Percentiles rank a stretch among this genome's conserved stretches.
phyloP scores from a whole-genome alignment of 2,797 vertebrate species.

The Moxostoma hubbsi region DNA sequence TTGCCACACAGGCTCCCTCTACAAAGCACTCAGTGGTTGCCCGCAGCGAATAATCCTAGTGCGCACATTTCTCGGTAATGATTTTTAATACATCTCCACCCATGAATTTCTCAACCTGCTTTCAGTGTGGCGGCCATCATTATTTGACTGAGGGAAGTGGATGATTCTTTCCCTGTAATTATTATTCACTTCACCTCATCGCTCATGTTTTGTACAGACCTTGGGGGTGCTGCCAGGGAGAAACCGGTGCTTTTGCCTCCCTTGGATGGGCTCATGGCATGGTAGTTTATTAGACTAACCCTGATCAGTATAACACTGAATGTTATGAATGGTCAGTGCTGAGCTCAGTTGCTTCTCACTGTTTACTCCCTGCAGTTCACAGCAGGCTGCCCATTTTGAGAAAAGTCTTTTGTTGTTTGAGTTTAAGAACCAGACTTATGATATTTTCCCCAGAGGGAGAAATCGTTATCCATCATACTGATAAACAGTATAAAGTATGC shows the following conservation, averaged over 20 bases:
- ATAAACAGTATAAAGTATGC: slow-evolving; percentile 4
- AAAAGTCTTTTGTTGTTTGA: slow-evolving; percentile 23
- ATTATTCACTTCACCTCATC: slow-evolving; percentile 3
- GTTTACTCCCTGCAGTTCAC: slow-evolving; percentile 39
- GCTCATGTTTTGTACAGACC: background rate
- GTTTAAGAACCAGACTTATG: slow-evolving; percentile 3
- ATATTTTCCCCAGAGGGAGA: background rate
- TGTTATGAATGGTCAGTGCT: slow-evolving; percentile 30
- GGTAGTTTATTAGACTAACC: slow-evolving; percentile 12
- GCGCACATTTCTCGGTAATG: slow-evolving; percentile 66
- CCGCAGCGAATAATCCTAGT: slow-evolving; percentile 64
- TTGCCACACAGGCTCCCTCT: slow-evolving; percentile 55
- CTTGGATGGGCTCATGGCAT: background rate
- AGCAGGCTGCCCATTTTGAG: slow-evolving; percentile 15
- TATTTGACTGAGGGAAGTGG: slow-evolving; percentile 25
- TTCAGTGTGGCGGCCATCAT: slow-evolving; percentile 9
- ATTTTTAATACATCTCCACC: slow-evolving; percentile 66
- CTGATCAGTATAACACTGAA: slow-evolving; percentile 27
- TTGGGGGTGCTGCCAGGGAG: no score
- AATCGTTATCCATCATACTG: background rate
- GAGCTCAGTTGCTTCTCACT: slow-evolving; percentile 6
- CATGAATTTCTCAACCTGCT: slow-evolving; percentile 47
- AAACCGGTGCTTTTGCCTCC: background rate
- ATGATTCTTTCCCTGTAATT: slow-evolving; percentile 8
- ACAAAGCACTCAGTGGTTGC: slow-evolving; percentile 70